phyloP scores from a whole-genome alignment of 2,113 vertebrate species.

The Dasyprocta punctata region DNA sequence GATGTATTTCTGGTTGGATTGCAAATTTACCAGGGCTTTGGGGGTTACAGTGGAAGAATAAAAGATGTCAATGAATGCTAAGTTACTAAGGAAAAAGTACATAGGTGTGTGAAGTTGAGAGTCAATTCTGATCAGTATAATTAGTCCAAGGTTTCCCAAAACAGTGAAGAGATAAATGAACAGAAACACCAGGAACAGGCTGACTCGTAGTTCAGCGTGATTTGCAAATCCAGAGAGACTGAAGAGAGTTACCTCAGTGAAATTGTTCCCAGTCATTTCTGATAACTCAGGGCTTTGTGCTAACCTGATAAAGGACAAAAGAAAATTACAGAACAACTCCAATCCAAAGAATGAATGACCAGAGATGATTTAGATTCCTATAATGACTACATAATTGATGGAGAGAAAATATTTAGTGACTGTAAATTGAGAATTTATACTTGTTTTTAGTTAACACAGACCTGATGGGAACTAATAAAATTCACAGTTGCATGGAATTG shows the following conservation, averaged over 20 bases:
- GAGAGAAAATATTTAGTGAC: not conserved
- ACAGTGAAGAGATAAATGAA: no score
- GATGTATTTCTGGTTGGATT: constrained; percentile 24
- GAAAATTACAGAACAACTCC: not conserved
- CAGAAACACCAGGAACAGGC: constrained; percentile 58
- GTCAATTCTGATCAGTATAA: no score
- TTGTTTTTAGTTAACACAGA: no score
- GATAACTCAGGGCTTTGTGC: not conserved
- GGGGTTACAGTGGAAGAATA: constrained; percentile 59
- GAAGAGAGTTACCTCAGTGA: constrained; percentile 38
- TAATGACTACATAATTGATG: no score
- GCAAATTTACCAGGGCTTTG: constrained; percentile 33
- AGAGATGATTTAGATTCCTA: not conserved
- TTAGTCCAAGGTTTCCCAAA: no score
- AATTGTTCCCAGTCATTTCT: constrained; percentile 30
- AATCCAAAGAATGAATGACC: not conserved
- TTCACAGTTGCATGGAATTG: no score
- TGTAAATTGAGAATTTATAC: not conserved
- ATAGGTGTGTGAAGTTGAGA: no score
- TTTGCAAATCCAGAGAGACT: constrained; percentile 52
- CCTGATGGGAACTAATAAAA: no score
- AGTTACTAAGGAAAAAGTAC: constrained; percentile 66
- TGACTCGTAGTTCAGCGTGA: constrained; percentile 43
- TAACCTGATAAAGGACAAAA: not conserved
- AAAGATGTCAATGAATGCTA: constrained; percentile 60